phyloP scores from a whole-genome alignment of 1,140 invertebrate genomes.

The Temnothorax curvispinosus region DNA sequence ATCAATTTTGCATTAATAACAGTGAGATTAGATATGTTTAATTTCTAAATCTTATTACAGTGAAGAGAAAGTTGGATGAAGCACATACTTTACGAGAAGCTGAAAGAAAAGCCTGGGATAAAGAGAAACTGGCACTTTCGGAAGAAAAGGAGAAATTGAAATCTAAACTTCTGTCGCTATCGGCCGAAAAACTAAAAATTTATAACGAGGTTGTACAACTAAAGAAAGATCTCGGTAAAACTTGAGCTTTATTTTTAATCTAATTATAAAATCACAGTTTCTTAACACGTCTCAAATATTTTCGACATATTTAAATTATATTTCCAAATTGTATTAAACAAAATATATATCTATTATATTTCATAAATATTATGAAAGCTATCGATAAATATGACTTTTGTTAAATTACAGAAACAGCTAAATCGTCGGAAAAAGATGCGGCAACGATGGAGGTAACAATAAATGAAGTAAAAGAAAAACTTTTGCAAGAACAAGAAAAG shows the following conservation, averaged over 20 bases:
- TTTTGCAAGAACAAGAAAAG: constrained; percentile 81
- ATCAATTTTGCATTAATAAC: constrained; percentile 15
- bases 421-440: constrained; percentile 80
- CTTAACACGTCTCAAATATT: not conserved
- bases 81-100: constrained; percentile 86
- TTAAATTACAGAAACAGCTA: constrained; percentile 75
- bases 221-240: constrained; percentile 82
- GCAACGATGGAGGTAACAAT: constrained; percentile 79
- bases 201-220: constrained; percentile 82
- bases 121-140: constrained; percentile 87
- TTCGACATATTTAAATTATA: not conserved
- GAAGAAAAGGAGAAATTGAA: constrained; percentile 87
- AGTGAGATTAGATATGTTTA: not conserved
- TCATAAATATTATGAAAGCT: not conserved
- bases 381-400: not conserved
- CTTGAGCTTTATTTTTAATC: not conserved
- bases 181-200: constrained; percentile 83
- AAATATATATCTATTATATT: not conserved
- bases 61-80: constrained; percentile 87
- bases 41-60: constrained; percentile 64
- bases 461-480: constrained; percentile 81
- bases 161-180: constrained; percentile 84
- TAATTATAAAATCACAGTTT: not conserved
- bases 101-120: constrained; percentile 85
- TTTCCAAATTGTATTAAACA: not conserved